Conservation (phyloP, 1,140 invertebrate genomes). For the Diorhabda carinulata region DNA sequence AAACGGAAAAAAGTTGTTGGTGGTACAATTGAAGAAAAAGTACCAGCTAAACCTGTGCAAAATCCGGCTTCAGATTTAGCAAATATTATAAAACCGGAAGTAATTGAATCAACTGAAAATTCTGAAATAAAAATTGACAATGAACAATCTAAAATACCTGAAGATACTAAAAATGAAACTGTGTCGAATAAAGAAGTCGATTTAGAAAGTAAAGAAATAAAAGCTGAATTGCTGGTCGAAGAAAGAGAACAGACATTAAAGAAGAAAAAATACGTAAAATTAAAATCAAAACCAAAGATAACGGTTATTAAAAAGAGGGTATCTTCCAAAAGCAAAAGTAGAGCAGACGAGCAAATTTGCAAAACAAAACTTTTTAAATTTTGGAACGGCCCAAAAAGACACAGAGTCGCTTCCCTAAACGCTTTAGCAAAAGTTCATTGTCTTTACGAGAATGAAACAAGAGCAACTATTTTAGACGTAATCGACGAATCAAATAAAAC, state of each 20-base stretch:
- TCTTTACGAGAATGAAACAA: slow-evolving; percentile 82
- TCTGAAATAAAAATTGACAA: background rate
- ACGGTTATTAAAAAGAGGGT: slow-evolving; percentile 40
- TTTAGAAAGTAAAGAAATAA: background rate
- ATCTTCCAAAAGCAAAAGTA: slow-evolving; percentile 22
- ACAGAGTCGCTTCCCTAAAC: slow-evolving; percentile 83
- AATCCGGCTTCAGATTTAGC: background rate
- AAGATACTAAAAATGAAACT: slow-evolving; percentile 10
- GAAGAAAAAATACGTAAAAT: slow-evolving; percentile 17
- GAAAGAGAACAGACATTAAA: background rate
- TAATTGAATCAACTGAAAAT: slow-evolving; percentile 4
- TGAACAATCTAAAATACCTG: background rate
- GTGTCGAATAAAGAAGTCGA: background rate
- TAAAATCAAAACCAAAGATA: slow-evolving; percentile 22
- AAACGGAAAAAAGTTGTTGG: slow-evolving; percentile 17
- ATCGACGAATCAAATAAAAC: slow-evolving; percentile 47
- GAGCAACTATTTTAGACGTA: slow-evolving; percentile 62
- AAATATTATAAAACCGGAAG: background rate
- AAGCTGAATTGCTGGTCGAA: background rate
- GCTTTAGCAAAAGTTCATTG: slow-evolving; percentile 89
- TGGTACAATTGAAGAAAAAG: slow-evolving; percentile 7
- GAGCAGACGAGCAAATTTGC: slow-evolving; percentile 38
- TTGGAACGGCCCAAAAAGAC: slow-evolving; percentile 69
- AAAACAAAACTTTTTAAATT: slow-evolving; percentile 55
- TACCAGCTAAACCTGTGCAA: background rate